phyloP scores from a whole-genome alignment of 2,113 vertebrate species.

The Calidris pugnax region DNA sequence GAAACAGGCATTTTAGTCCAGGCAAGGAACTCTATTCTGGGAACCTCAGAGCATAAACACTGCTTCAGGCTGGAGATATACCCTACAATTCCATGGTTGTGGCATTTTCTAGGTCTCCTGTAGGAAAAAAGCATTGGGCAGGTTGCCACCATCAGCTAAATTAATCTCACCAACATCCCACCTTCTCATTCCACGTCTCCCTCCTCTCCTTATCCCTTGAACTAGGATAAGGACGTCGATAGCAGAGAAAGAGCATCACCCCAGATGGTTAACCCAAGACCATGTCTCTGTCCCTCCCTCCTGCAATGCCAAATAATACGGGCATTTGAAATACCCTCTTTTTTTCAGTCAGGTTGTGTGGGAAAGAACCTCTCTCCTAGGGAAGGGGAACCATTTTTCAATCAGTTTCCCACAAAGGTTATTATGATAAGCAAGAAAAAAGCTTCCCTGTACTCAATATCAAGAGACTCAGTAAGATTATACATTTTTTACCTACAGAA shows the following conservation, averaged over 20 bases:
- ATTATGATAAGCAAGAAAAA: background rate
- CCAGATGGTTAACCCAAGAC: background rate
- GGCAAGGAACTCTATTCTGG: background rate
- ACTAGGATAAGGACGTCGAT: background rate
- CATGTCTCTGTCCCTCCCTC: background rate
- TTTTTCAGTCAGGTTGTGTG: background rate
- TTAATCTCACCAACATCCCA: background rate
- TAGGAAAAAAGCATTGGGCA: background rate
- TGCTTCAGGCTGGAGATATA: background rate
- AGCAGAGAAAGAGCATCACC: background rate
- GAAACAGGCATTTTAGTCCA: background rate
- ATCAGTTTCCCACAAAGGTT: background rate
- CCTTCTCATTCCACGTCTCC: background rate
- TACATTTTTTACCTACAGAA: background rate
- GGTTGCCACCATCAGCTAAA: background rate
- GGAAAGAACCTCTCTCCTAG: background rate
- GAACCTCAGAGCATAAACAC: background rate
- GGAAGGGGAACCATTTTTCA: background rate
- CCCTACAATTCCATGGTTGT: rapidly evolving
- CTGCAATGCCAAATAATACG: background rate
- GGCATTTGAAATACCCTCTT: background rate
- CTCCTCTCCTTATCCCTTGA: background rate
- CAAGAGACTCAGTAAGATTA: background rate
- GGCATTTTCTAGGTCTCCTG: background rate
- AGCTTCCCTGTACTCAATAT: background rate